phyloP scores from a whole-genome alignment of 2,888 invertebrate genomes.

The Macrosoma leucophasiata region DNA sequence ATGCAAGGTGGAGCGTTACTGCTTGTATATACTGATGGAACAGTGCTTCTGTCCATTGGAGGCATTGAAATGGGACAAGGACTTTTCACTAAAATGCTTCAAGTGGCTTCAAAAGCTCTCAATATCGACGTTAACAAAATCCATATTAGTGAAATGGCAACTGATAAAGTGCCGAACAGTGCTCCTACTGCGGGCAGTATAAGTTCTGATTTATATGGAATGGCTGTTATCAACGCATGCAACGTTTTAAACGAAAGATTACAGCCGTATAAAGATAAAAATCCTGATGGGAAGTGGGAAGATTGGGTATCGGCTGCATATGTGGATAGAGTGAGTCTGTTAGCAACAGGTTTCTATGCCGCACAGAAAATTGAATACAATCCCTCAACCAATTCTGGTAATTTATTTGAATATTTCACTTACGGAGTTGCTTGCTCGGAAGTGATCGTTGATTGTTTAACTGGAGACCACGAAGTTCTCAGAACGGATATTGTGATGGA shows the following conservation, averaged over 20 bases:
- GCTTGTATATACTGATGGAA: conserved; percentile 85
- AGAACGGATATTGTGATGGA: conserved; percentile 94
- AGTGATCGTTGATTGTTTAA: conserved; percentile 91
- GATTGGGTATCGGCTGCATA: conserved; percentile 85
- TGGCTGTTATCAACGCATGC: conserved; percentile 87
- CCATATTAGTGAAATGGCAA: conserved; percentile 83
- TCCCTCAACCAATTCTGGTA: conserved; percentile 78
- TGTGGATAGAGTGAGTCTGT: conserved; percentile 79
- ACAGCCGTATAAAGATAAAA: conserved; percentile 78
- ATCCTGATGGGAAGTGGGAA: conserved; percentile 84
- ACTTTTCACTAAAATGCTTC: conserved; percentile 91
- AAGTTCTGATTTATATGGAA: conserved; percentile 87
- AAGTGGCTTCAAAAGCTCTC: conserved; percentile 82
- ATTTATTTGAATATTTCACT: conserved; percentile 84
- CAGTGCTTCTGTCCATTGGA: conserved; percentile 86
- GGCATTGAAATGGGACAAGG: conserved; percentile 96
- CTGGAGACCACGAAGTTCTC: conserved; percentile 89
- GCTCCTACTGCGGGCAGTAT: conserved; percentile 86
- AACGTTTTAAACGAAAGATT: conserved; percentile 78
- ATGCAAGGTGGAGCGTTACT: conserved; percentile 88
- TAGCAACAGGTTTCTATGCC: conserved; percentile 84
- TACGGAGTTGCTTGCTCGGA: conserved; percentile 87
- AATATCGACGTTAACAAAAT: conserved; percentile 78
- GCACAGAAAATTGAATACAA: conserved; percentile 80
- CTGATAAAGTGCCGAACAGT: conserved; percentile 89